Evolutionary conservation across 1,140 invertebrate genomes (phyloP).

Genomic region (Hetaerina americana): DNA sequence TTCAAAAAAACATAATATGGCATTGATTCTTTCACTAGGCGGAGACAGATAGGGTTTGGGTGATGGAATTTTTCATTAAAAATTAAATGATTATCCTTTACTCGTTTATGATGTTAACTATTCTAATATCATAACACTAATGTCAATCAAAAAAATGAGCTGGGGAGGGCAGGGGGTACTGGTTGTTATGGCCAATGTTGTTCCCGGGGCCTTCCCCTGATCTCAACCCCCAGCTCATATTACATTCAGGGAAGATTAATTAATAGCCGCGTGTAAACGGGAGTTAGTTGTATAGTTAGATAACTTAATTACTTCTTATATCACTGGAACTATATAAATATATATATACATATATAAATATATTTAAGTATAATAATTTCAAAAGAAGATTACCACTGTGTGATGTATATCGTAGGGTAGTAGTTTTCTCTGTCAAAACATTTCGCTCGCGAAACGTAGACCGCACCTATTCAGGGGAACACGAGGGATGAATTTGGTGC

Average conservation of each 20-base stretch:
- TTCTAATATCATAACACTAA: constrained; percentile 17
- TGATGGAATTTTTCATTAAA: constrained; percentile 1
- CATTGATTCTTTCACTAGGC: no score
- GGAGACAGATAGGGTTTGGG: no score
- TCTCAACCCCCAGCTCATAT: constrained; percentile 9
- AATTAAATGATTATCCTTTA: background rate
- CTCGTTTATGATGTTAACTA: constrained; percentile 13
- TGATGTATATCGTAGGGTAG: constrained; percentile 3
- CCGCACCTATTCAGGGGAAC: background rate
- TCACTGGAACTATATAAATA: constrained; percentile 9
- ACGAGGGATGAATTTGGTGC: background rate
- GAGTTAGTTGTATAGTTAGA: constrained; percentile 3
- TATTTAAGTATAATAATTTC: constrained; percentile 2
- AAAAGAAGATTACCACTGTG: background rate
- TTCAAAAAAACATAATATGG: no score
- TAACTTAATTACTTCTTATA: constrained; percentile 11
- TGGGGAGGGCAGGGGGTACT: constrained; percentile 13
- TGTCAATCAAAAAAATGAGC: constrained; percentile 15
- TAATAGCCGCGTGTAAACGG: constrained; percentile 9
- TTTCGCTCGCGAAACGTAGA: background rate
- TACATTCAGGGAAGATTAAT: constrained; percentile 14
- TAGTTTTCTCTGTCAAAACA: background rate
- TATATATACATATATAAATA: constrained; percentile 1
- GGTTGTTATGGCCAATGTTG: constrained; percentile 16
- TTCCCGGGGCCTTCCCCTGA: constrained; percentile 15